Conservation (phyloP, 2,888 invertebrate species). For the Willowsia nigromaculata region DNA sequence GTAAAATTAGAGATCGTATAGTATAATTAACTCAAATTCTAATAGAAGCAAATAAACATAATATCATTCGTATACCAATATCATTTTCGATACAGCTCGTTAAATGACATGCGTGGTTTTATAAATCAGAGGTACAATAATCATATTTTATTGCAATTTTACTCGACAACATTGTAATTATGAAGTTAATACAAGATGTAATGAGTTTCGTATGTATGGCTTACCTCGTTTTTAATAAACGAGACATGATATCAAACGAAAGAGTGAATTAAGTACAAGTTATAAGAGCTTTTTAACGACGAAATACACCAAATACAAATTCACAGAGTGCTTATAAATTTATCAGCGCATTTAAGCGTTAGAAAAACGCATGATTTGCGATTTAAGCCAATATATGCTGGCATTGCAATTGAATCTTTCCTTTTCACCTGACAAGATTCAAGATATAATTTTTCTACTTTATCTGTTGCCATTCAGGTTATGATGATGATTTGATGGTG, state of each 20-base stretch:
- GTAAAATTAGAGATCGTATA: slow-evolving; percentile 12
- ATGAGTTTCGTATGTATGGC: no score
- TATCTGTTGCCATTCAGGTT: neutral
- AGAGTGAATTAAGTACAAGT: no score
- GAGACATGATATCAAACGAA: no score
- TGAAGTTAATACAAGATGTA: no score
- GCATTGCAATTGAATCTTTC: slow-evolving; percentile 48
- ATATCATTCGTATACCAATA: neutral
- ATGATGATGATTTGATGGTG: neutral
- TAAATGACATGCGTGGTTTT: neutral
- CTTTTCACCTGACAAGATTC: slow-evolving; percentile 13
- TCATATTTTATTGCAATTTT: no score
- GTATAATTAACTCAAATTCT: slow-evolving; percentile 51
- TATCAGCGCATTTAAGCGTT: no score
- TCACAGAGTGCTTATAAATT: no score
- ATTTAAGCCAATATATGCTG: slow-evolving; percentile 61
- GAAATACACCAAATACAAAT: no score
- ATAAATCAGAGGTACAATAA: no score
- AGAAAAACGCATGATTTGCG: slow-evolving; percentile 67
- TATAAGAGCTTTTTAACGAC: no score
- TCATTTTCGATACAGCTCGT: slow-evolving; percentile 34
- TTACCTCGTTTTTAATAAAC: no score
- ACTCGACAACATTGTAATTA: no score
- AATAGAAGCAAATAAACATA: neutral
- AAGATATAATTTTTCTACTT: neutral